A percentile compares a stretch with the other conserved stretches of the same genome.
phyloP scores from a whole-genome alignment of 1,140 invertebrate genomes.

The Cyphomyrmex costatus region DNA sequence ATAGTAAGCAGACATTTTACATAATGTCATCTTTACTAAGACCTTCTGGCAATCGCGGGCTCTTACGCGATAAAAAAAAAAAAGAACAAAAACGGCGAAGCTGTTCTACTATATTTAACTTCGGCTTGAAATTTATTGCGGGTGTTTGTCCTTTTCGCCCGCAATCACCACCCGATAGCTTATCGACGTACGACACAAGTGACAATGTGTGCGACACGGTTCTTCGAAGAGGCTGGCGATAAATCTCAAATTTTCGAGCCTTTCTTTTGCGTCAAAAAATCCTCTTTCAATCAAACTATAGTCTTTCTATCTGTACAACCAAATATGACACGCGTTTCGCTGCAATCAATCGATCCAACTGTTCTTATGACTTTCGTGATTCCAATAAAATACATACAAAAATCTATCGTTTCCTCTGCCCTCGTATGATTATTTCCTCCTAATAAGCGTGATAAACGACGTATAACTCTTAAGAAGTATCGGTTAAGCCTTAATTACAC shows the following conservation, averaged over 20 bases:
- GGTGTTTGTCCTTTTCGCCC: neutral
- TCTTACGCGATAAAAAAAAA: constrained; percentile 32
- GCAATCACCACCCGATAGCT: constrained; percentile 60
- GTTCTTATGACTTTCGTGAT: neutral
- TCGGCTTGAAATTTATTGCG: neutral
- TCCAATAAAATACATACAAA: neutral
- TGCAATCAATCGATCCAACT: neutral
- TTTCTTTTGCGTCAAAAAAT: constrained; percentile 23
- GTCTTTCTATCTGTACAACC: neutral
- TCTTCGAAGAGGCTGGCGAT: constrained; percentile 46
- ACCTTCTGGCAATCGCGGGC: neutral
- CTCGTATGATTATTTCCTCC: neutral
- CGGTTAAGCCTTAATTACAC: too few relatives aligned
- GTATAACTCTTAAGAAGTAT: neutral
- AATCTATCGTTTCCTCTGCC: neutral
- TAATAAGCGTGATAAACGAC: neutral
- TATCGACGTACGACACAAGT: constrained; percentile 51
- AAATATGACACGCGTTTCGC: neutral
- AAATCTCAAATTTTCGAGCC: constrained; percentile 54
- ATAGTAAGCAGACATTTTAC: neutral
- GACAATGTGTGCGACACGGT: constrained; percentile 37
- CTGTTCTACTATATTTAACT: constrained; percentile 1
- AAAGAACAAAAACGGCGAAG: constrained; percentile 13
- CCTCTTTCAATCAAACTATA: neutral
- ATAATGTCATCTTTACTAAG: neutral